Evolutionary conservation across 2,113 vertebrate species (phyloP).

Genomic region (Lamprologus callipterus): DNA sequence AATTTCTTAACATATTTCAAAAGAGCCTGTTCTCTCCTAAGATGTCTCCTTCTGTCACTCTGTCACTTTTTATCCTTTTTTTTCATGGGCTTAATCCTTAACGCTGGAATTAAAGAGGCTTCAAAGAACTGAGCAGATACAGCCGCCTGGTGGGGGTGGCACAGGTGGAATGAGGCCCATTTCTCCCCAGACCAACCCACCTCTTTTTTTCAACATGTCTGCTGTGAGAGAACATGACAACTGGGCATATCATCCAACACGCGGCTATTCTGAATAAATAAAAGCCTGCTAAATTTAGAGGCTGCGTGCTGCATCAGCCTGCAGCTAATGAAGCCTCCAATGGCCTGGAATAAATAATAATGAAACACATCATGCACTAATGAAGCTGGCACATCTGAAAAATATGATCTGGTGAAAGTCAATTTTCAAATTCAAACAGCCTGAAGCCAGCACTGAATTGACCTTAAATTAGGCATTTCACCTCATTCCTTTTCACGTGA

Average conservation of each 20-base stretch:
- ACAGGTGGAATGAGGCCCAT: conserved; percentile 44
- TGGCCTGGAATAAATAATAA: conserved; percentile 61
- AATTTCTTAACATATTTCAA: conserved; percentile 53
- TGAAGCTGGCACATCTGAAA: conserved; percentile 57
- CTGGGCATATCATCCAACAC: conserved; percentile 12
- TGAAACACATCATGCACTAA: conserved; percentile 55
- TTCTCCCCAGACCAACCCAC: conserved; percentile 17
- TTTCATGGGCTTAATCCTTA: conserved; percentile 44
- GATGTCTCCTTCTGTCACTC: conserved; percentile 35
- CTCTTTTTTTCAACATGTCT: neutral
- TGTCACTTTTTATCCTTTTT: conserved; percentile 44
- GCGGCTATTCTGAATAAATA: conserved; percentile 45
- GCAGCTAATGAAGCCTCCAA: conserved; percentile 62
- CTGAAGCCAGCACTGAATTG: neutral
- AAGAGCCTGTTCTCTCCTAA: conserved; percentile 20
- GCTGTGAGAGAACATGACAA: conserved; percentile 3
- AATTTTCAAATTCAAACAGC: conserved; percentile 38
- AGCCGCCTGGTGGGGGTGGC: conserved; percentile 19
- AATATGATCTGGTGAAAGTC: conserved; percentile 24
- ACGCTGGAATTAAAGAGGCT: conserved; percentile 50
- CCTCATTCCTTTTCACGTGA: neutral
- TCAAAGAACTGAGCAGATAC: conserved; percentile 49
- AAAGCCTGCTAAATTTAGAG: conserved; percentile 57
- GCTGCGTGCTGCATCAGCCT: conserved; percentile 26
- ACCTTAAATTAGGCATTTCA: neutral